phyloP scores from a whole-genome alignment of 92 coral and sea anemone species.

The Heteractis magnifica region DNA sequence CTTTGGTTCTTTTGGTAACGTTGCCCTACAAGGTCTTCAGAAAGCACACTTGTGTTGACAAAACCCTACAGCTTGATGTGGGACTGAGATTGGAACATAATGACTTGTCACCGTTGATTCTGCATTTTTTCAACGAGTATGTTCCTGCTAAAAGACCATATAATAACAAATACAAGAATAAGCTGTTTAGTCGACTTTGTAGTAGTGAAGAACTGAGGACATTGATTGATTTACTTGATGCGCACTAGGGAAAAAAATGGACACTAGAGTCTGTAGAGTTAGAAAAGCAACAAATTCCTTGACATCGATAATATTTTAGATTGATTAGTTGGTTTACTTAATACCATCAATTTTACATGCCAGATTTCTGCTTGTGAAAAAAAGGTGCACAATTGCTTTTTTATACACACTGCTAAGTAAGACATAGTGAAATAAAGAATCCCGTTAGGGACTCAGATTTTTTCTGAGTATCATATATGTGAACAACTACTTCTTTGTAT shows the following conservation, averaged over 20 bases:
- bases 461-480: no score
- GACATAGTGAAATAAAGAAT: no score
- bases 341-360: no score
- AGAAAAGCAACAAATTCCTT: neutral
- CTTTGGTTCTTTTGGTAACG: neutral
- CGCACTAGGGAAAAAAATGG: neutral
- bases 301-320: no score
- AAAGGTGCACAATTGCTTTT: no score
- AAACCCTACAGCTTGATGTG: neutral
- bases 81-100: neutral
- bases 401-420: no score
- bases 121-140: conserved; percentile 12
- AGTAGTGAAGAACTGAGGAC: neutral
- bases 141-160: neutral
- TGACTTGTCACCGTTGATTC: conserved; percentile 19
- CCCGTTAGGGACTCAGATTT: no score
- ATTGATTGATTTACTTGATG: neutral
- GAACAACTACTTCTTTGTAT: no score
- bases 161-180: conserved; percentile 2
- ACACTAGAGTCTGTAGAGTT: neutral
- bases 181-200: neutral
- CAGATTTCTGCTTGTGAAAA: no score
- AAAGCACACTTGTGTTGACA: neutral
- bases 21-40: conserved; percentile 17
- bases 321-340: no score